Base-by-base conservation (phyloP, 2,797 vertebrate species). In the Hirundo rustica region DNA sequence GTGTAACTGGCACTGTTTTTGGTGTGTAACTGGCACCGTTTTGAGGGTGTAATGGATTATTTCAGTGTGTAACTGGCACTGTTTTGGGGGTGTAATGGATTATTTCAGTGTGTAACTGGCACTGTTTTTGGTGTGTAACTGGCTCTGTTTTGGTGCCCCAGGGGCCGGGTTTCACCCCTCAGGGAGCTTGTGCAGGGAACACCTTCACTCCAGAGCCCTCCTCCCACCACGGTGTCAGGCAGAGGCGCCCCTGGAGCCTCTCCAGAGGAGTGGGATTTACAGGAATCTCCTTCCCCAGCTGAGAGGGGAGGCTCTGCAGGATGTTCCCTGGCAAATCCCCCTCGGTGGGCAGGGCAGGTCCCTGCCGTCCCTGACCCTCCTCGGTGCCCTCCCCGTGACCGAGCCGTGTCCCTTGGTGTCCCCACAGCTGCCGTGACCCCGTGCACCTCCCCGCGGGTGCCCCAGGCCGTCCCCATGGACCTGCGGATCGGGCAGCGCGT, bases 401-500 rank as follows among this genome's bases (percentile, higher is more conserved):
- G 17, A 93, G 5, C 70, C 16, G 9, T 5, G 13, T 48, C 79
- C 58, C 34, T 14, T 27, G 27, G 44, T 96, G 73, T 95, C 86
- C 91, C 84, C 9, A 3, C 93, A 98, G 98, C 97, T 92, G 96
- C 96, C 5, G 96, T 96, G 95, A 93, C 70, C 36, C 89, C 96
- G 57, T 81, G 86, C 61, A 68, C 94, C 95, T 97, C 97, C 81
- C 89, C 94, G 6, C 93, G 95, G 91, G 96, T 97, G 95, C 96
- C 96, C 93, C 98, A 98, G 97, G 92, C 97, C 64, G 97, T 90
- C 90, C 98, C 98, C 98, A 99, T 99, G 99, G 99, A 99, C 98
- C 98, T 99, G 96, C 98, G 99, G 75, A 98, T 99, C 95, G 98
- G 99, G 92, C 99, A 99, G 97, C 98, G 99, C 92, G 15, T 97